A percentile compares a stretch with the other conserved stretches of the same genome.
phyloP scores from a whole-genome alignment of 2,113 vertebrate species.

The Crocuta crocuta region DNA sequence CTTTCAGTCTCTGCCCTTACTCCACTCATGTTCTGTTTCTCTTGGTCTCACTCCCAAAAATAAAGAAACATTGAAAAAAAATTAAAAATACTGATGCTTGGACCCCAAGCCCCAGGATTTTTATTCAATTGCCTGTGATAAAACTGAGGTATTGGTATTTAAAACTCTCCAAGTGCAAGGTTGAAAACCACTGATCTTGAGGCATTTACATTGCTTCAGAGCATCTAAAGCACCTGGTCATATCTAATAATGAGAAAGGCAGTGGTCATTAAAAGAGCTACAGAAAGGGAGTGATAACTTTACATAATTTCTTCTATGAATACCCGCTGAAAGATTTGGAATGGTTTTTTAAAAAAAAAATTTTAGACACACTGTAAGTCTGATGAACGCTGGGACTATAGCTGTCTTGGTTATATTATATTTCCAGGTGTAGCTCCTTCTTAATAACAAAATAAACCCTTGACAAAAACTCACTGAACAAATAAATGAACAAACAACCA shows the following conservation, averaged over 20 bases:
- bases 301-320: neutral
- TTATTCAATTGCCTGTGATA: neutral
- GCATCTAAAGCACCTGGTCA: neutral
- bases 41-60: too few species aligned
- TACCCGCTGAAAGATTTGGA: neutral
- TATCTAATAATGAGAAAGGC: neutral
- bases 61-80: too few species aligned
- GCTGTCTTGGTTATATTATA: neutral
- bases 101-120: neutral
- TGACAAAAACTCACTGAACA: neutral
- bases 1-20: too few species aligned
- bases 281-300: neutral
- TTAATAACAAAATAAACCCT: neutral
- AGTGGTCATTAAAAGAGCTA: neutral
- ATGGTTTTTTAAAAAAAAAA: neutral
- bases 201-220: neutral
- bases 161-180: neutral
- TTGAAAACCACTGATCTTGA: neutral
- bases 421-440: neutral
- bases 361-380: neutral
- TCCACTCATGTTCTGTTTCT: too few species aligned
- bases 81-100: neutral
- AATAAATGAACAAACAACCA: neutral
- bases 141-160: neutral
- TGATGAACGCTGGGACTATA: neutral